These are phyloP conservation scores for Temnothorax rugatulus DNA, from an alignment of 2,888 invertebrate species.

Conservation along the genomic window DNA sequence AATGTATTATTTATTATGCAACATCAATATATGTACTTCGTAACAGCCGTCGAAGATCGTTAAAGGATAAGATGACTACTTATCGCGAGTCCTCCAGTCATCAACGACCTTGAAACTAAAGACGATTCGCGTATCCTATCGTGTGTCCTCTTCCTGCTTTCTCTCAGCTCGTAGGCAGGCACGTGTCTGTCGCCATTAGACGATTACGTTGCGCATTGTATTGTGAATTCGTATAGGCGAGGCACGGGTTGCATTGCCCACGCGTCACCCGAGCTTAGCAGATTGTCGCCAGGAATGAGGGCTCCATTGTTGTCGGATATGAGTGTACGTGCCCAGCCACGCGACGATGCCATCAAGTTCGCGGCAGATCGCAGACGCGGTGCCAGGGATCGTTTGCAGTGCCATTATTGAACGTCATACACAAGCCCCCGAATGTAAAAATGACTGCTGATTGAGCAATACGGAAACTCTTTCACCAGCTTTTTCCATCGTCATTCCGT, in stretches of 20 bases:
- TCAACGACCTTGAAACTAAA: constrained; percentile 60
- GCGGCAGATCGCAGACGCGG: constrained; percentile 77
- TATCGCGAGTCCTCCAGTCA: constrained; percentile 37
- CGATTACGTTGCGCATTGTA: constrained; percentile 57
- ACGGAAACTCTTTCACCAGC: constrained; percentile 8
- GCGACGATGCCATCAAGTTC: constrained; percentile 68
- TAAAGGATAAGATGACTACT: constrained; percentile 27
- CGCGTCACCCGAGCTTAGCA: constrained; percentile 71
- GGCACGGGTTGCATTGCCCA: constrained; percentile 79
- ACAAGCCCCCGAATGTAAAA: constrained; percentile 72
- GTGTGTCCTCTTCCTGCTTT: constrained; percentile 31
- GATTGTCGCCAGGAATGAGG: constrained; percentile 75
- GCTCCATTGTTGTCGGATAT: constrained; percentile 68
- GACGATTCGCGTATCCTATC: constrained; percentile 34
- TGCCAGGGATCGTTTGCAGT: constrained; percentile 77
- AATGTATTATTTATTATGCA: background rate
- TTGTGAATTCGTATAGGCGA: constrained; percentile 79
- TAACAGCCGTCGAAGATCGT: background rate
- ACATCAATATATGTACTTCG: background rate
- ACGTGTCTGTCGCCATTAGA: constrained; percentile 48
- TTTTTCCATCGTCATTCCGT: constrained; percentile 6
- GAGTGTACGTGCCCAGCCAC: constrained; percentile 35
- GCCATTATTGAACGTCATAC: constrained; percentile 72
- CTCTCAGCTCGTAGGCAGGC: constrained; percentile 20
- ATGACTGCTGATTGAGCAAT: constrained; percentile 58